Evolutionary conservation across 2,888 invertebrate genomes (phyloP).

Genomic region (Mesochorus sp.): DNA sequence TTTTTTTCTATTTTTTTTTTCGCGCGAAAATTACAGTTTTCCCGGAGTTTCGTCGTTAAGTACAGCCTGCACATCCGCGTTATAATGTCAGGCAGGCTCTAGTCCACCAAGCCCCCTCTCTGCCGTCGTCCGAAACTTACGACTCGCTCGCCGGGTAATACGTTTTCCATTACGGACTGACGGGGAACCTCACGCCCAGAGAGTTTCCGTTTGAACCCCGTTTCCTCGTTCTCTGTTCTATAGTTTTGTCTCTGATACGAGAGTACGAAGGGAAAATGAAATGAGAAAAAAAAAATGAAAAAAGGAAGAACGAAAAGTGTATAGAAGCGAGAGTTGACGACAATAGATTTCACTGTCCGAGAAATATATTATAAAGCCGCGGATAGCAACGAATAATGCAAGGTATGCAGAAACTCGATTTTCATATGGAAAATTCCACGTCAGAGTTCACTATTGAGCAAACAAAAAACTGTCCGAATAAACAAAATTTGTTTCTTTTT

Average conservation of each 20-base stretch:
- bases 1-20: constrained; percentile 35
- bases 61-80: constrained; percentile 80
- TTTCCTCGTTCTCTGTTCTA: not conserved
- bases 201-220: constrained; percentile 56
- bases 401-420: not conserved
- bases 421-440: not conserved
- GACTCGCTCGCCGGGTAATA: constrained; percentile 75
- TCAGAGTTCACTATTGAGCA: not conserved
- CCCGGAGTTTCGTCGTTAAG: constrained; percentile 80
- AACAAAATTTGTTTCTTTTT: not conserved
- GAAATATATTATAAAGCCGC: not conserved
- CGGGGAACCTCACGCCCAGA: constrained; percentile 61
- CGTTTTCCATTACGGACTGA: constrained; percentile 77
- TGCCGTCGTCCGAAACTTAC: constrained; percentile 74
- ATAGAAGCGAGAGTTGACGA: not conserved
- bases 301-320: not conserved
- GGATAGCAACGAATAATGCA: not conserved
- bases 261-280: not conserved
- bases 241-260: not conserved
- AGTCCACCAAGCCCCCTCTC: constrained; percentile 27
- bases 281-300: not conserved
- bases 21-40: constrained; percentile 79
- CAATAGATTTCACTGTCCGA: not conserved
- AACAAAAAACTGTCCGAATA: not conserved
- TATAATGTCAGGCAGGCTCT: constrained; percentile 73